Evolutionary conservation across 2,797 vertebrate species (phyloP).

Genomic region (Fringilla coelebs): DNA sequence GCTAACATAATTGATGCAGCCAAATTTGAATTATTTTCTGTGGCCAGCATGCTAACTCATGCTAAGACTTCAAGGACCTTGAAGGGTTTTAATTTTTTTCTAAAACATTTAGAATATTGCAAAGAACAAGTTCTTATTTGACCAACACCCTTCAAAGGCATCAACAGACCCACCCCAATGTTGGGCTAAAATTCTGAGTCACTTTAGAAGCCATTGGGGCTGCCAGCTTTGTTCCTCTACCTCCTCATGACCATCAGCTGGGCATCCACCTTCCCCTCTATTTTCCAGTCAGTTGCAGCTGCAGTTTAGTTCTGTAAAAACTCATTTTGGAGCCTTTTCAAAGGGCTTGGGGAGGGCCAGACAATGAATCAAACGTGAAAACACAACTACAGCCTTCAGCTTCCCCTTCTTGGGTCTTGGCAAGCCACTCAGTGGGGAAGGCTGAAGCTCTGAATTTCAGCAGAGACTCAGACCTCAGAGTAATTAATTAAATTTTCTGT

Average conservation of each 20-base stretch:
- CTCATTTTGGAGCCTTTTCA: not conserved
- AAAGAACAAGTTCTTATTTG: not conserved
- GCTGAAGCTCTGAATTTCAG: not conserved
- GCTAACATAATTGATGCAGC: not conserved
- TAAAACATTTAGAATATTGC: not conserved
- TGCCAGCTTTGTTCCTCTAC: not conserved
- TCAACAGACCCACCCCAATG: not conserved
- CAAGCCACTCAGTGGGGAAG: not conserved
- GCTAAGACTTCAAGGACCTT: not conserved
- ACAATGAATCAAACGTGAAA: not conserved
- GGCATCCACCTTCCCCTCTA: not conserved
- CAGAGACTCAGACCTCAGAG: not conserved
- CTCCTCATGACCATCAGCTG: not conserved
- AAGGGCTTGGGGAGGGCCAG: not conserved
- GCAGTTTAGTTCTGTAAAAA: not conserved
- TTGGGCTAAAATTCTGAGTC: not conserved
- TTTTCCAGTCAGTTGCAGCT: not conserved
- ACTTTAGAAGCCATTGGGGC: not conserved
- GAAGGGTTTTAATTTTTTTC: not conserved
- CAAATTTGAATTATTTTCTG: not conserved
- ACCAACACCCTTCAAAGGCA: not conserved
- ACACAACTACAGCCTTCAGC: not conserved
- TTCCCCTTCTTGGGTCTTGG: not conserved
- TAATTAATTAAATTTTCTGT: not conserved
- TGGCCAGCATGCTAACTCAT: not conserved